Percentiles rank a stretch among this genome's conserved stretches.
Evolutionary conservation across 2,888 invertebrate species (phyloP).

Genomic region (Drosophila maculinotata): DNA sequence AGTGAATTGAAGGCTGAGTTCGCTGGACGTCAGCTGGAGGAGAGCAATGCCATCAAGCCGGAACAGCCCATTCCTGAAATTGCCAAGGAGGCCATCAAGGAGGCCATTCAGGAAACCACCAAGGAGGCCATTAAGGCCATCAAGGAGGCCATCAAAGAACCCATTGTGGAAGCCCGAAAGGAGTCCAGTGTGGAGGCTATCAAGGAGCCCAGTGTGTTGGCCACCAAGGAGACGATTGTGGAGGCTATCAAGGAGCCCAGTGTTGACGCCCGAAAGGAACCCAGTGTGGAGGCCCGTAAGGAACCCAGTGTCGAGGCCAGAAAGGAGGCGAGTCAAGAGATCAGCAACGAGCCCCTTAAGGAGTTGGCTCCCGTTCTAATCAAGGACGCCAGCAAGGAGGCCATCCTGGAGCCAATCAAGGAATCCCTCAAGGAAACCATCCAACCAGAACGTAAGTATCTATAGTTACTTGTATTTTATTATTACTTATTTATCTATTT

Average conservation of each 20-base stretch:
- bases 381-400: conserved; percentile 10
- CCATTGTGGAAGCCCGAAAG: conserved; percentile 23
- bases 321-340: conserved; percentile 26
- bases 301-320: conserved; percentile 37
- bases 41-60: conserved; percentile 66
- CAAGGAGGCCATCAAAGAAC: conserved; percentile 51
- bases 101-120: conserved; percentile 26
- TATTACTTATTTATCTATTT: neutral
- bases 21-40: conserved; percentile 72
- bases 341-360: conserved; percentile 1
- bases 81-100: conserved; percentile 52
- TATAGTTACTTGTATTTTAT: neutral
- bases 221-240: conserved; percentile 9
- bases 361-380: conserved; percentile 10
- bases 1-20: conserved; percentile 64
- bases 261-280: conserved; percentile 37
- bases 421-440: conserved; percentile 15
- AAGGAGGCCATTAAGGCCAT: conserved; percentile 49
- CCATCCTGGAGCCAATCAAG: conserved; percentile 37
- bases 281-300: conserved; percentile 23
- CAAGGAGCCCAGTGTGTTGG: conserved; percentile 18
- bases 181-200: conserved; percentile 39
- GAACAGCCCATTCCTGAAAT: conserved; percentile 46
- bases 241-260: conserved; percentile 29
- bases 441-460: conserved; percentile 53